Percentiles rank a stretch among this genome's conserved stretches.
Conservation (phyloP, 2,797 vertebrate species). For the Notolabrus celidotus region DNA sequence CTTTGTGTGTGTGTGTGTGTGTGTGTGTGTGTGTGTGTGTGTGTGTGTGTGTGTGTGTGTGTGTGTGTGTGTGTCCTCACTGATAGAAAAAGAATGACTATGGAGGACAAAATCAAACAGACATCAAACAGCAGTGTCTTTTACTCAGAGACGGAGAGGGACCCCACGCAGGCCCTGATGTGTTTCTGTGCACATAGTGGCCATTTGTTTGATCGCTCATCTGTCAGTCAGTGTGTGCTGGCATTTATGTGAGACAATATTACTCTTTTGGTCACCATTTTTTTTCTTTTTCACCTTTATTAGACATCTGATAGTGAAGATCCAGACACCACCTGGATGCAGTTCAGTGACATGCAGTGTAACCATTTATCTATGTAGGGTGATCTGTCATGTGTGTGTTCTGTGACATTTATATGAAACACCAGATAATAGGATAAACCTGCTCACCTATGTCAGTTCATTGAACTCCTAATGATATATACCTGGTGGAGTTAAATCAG, state of each 20-base stretch:
- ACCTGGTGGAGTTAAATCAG: not conserved
- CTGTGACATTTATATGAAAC: slow-evolving; percentile 24
- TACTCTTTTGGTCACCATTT: not conserved
- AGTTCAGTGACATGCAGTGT: not conserved
- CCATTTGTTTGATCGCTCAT: not conserved
- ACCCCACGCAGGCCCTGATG: slow-evolving; percentile 2
- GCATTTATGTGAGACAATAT: not conserved
- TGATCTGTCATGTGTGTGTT: not conserved
- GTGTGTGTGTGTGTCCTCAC: slow-evolving; percentile 28
- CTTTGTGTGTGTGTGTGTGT: slow-evolving; percentile 32
- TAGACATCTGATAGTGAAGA: not conserved
- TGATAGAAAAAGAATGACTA: slow-evolving; percentile 51
- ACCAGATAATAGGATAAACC: slow-evolving; percentile 13
- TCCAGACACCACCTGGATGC: no score
- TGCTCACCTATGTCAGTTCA: not conserved
- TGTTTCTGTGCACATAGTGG: not conserved
- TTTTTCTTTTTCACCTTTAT: not conserved
- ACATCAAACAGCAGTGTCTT: slow-evolving; percentile 29
- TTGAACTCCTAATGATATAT: slow-evolving; percentile 14
- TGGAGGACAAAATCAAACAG: slow-evolving; percentile 59
- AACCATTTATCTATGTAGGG: slow-evolving; percentile 1
- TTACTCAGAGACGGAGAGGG: slow-evolving; percentile 9
- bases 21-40: slow-evolving; percentile 15
- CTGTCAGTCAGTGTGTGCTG: not conserved
- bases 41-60: slow-evolving; percentile 10